Conservation (phyloP, 2,113 vertebrate species). For the Thalassarche chlororhynchos region DNA sequence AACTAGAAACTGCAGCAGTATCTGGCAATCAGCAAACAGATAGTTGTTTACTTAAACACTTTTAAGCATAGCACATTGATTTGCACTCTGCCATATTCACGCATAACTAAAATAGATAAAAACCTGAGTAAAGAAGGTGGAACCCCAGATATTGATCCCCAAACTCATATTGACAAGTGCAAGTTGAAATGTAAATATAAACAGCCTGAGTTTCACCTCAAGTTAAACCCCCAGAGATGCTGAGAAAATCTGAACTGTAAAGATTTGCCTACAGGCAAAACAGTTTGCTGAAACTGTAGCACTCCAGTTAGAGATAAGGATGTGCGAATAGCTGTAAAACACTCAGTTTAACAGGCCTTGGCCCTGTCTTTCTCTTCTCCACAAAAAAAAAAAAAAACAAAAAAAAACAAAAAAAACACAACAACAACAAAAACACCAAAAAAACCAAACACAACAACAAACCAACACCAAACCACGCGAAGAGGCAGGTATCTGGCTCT, state of each 20-base stretch:
- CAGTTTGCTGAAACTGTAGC: not conserved
- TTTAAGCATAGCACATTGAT: not conserved
- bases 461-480: not conserved
- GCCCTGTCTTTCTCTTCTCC: not conserved
- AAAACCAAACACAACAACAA: not conserved
- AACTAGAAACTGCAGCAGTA: not conserved
- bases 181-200: conserved; percentile 26
- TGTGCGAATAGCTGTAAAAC: not conserved
- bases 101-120: not conserved
- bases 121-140: not conserved
- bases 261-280: conserved; percentile 41
- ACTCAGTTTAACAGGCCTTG: not conserved
- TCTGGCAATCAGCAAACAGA: not conserved
- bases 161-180: not conserved
- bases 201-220: not conserved
- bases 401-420: accelerated
- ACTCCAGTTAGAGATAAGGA: not conserved
- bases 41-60: not conserved
- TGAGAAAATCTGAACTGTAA: not conserved
- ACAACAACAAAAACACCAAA: not conserved
- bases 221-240: not conserved
- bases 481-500: not conserved
- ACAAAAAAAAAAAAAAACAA: not conserved
- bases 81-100: not conserved
- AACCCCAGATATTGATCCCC: not conserved